These are phyloP conservation scores for Crotalus helleri DNA, from an alignment of 2,113 vertebrate genomes.

Conservation along the genomic window DNA sequence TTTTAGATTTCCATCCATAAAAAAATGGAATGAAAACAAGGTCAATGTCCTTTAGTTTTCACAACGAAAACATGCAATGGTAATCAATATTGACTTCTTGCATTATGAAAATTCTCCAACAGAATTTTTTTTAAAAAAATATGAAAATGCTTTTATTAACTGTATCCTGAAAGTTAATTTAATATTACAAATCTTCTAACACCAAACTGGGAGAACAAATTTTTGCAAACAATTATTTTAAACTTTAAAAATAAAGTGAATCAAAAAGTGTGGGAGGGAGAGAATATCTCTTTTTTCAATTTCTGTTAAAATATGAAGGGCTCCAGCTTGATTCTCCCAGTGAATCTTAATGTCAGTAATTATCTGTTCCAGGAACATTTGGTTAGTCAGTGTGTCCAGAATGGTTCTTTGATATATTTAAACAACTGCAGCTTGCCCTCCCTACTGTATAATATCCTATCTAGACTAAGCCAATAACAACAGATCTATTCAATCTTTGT, in stretches of 20 bases:
- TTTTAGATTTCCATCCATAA: not conserved
- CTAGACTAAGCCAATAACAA: not conserved
- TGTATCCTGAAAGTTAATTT: not conserved
- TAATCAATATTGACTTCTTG: not conserved
- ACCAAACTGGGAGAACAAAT: not conserved
- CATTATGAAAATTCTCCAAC: not conserved
- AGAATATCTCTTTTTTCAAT: not conserved
- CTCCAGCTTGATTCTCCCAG: not conserved
- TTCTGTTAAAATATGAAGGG: not conserved
- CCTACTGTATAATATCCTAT: not conserved
- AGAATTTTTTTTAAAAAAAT: not conserved
- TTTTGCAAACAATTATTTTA: not conserved
- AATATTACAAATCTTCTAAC: not conserved
- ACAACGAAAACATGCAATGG: not conserved
- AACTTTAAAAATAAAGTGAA: not conserved
- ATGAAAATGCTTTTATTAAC: not conserved
- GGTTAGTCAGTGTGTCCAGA: not conserved
- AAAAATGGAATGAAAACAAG: not conserved
- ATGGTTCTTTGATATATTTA: not conserved
- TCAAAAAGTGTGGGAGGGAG: not conserved
- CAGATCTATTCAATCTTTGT: not conserved
- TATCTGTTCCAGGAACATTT: not conserved
- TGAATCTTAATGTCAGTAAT: not conserved
- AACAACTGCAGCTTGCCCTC: not conserved
- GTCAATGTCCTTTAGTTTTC: not conserved